A percentile compares a stretch with the other conserved stretches of the same genome.
Evolutionary conservation across 2,888 invertebrate genomes (phyloP).

Genomic region (Megalurothrips usitatus): DNA sequence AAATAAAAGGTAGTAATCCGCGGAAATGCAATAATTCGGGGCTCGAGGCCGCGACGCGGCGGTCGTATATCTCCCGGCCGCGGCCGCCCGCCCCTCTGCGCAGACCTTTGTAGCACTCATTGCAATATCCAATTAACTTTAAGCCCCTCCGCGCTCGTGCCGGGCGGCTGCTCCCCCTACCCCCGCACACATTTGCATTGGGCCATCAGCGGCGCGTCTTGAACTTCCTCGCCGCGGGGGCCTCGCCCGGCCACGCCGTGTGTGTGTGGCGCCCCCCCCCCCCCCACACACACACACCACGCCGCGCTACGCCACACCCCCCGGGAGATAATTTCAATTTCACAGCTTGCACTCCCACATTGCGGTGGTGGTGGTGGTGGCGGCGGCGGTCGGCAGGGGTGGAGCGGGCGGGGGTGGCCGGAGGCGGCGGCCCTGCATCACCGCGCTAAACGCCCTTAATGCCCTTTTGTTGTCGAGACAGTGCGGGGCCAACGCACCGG

Average conservation of each 20-base stretch:
- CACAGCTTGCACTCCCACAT: not conserved
- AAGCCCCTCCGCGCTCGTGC: not conserved
- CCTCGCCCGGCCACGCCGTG: not conserved
- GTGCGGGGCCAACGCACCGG: no score
- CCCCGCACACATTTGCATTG: slow-evolving; percentile 6
- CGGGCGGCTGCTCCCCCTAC: not conserved
- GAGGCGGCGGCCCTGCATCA: no score
- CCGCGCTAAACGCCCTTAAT: no score
- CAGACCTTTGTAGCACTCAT: not conserved
- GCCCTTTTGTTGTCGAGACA: no score
- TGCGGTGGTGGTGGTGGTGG: not conserved
- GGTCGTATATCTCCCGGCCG: not conserved
- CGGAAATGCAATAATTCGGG: no score
- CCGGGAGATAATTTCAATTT: slow-evolving; percentile 13
- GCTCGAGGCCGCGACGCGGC: not conserved
- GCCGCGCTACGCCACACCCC: not conserved
- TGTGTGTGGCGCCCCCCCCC: not conserved
- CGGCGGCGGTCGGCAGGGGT: no score
- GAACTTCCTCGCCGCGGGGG: not conserved
- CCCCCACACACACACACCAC: not conserved
- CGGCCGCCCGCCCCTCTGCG: no score
- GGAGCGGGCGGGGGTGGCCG: no score
- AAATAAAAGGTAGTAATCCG: no score
- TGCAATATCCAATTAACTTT: slow-evolving; percentile 21
- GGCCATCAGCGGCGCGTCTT: not conserved